Evolutionary conservation across 2,888 invertebrate genomes (phyloP).

Genomic region (Lysandra coridon): DNA sequence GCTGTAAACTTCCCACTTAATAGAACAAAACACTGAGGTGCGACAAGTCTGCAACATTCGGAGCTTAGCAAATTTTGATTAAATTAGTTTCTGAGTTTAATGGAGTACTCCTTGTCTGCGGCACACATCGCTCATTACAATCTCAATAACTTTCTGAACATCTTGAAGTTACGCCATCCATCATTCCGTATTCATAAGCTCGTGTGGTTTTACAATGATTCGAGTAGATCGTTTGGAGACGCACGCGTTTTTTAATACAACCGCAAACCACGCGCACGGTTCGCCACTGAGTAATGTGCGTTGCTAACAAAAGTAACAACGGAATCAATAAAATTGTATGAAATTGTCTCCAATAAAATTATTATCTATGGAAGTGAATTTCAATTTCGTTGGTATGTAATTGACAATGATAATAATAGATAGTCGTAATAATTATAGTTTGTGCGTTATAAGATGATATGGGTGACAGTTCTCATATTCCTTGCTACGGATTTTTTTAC

Average conservation of each 20-base stretch:
- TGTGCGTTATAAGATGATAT: too few relatives aligned
- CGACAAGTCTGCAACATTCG: constrained; percentile 68
- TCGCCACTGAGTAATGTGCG: background rate
- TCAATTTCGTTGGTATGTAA: too few relatives aligned
- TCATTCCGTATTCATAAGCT: constrained; percentile 29
- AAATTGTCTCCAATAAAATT: background rate
- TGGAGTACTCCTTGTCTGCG: constrained; percentile 55
- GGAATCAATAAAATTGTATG: background rate
- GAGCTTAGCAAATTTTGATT: constrained; percentile 75
- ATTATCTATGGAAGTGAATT: too few relatives aligned
- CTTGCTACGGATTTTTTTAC: too few relatives aligned
- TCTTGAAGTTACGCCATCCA: constrained; percentile 29
- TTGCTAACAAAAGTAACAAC: background rate
- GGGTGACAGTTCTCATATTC: too few relatives aligned
- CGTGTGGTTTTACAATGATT: constrained; percentile 22
- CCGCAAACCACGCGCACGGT: background rate
- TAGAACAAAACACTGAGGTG: constrained; percentile 71
- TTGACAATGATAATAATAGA: too few relatives aligned
- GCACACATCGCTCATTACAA: constrained; percentile 38
- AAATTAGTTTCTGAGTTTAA: constrained; percentile 75
- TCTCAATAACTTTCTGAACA: constrained; percentile 35
- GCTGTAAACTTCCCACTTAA: constrained; percentile 57
- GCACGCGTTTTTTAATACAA: background rate
- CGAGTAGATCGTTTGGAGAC: background rate
- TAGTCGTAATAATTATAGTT: too few relatives aligned